phyloP scores from a whole-genome alignment of 1,140 invertebrate species.

The Sitophilus oryzae region DNA sequence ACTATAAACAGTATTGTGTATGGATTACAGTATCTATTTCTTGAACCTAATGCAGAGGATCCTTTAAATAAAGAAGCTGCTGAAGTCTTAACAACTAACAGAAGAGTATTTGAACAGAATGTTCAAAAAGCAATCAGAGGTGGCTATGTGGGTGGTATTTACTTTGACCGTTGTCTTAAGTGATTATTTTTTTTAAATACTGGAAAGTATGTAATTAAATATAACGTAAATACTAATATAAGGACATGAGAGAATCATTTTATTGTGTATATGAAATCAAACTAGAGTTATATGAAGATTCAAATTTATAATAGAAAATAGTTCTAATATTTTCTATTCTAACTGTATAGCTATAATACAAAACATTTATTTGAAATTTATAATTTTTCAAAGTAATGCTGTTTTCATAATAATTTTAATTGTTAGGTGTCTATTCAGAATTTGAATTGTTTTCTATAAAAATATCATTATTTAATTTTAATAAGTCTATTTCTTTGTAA shows the following conservation, averaged over 20 bases:
- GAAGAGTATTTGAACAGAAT: constrained; percentile 92
- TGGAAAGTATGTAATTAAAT: too few species aligned
- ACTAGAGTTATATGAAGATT: too few species aligned
- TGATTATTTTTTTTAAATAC: constrained; percentile 50
- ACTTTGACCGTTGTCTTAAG: constrained; percentile 95
- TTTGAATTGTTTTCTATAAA: too few species aligned
- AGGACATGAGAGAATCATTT: constrained; percentile 1
- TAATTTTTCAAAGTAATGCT: too few species aligned
- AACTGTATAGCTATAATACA: too few species aligned
- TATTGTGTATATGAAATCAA: constrained; percentile 8
- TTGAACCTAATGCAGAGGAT: constrained; percentile 98
- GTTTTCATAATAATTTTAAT: too few species aligned
- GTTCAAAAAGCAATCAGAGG: constrained; percentile 94
- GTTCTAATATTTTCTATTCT: too few species aligned
- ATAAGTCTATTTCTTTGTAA: too few species aligned
- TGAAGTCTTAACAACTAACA: constrained; percentile 90
- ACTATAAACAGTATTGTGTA: constrained; percentile 98
- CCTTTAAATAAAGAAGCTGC: constrained; percentile 99
- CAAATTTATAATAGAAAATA: too few species aligned
- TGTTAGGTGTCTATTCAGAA: too few species aligned
- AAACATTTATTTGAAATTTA: too few species aligned
- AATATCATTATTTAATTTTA: too few species aligned
- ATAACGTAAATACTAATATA: not conserved
- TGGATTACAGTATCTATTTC: constrained; percentile 94
- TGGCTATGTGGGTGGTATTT: constrained; percentile 85